A percentile compares a stretch with the other conserved stretches of the same genome.
Evolutionary conservation across 2,797 vertebrate genomes (phyloP).

Genomic region (Pempheris klunzingeri): DNA sequence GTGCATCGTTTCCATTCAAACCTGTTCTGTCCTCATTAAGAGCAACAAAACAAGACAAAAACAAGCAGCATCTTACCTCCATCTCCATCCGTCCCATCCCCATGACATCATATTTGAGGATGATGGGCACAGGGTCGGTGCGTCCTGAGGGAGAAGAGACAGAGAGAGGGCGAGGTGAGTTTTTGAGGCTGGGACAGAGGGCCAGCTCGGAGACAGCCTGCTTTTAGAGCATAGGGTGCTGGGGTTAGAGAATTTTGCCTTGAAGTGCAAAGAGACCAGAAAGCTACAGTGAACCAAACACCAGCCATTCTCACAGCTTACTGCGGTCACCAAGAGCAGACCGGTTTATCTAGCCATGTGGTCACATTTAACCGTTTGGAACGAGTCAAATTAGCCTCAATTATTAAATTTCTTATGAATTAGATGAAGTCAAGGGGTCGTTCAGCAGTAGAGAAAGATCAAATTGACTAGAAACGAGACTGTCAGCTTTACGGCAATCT

Average conservation of each 20-base stretch:
- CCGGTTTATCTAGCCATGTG: slow-evolving; percentile 30
- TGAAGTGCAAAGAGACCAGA: slow-evolving; percentile 99
- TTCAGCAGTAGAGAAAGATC: slow-evolving; percentile 14
- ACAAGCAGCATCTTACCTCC: slow-evolving; percentile 88
- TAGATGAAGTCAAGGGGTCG: slow-evolving; percentile 34
- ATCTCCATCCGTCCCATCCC: slow-evolving; percentile 99
- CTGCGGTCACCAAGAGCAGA: slow-evolving; percentile 78
- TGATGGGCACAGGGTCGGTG: slow-evolving; percentile 98
- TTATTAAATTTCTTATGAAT: slow-evolving; percentile 2
- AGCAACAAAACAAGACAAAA: background rate
- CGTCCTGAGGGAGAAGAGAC: slow-evolving; percentile 89
- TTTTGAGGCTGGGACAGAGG: slow-evolving; percentile 71
- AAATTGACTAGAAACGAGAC: slow-evolving; percentile 5
- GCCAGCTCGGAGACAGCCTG: slow-evolving; percentile 84
- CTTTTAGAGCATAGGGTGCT: slow-evolving; percentile 95
- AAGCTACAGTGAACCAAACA: slow-evolving; percentile 99
- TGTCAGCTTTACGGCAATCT: slow-evolving; percentile 29
- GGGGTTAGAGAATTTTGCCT: slow-evolving; percentile 99
- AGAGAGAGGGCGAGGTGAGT: slow-evolving; percentile 81
- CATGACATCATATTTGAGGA: slow-evolving; percentile 99
- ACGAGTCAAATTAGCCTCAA: slow-evolving; percentile 41
- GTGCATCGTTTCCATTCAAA: no score
- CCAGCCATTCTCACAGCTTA: slow-evolving; percentile 99
- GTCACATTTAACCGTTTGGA: slow-evolving; percentile 38
- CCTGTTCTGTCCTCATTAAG: no score